phyloP scores from a whole-genome alignment of 2,888 invertebrate genomes.

The Mactromeris polynyma region DNA sequence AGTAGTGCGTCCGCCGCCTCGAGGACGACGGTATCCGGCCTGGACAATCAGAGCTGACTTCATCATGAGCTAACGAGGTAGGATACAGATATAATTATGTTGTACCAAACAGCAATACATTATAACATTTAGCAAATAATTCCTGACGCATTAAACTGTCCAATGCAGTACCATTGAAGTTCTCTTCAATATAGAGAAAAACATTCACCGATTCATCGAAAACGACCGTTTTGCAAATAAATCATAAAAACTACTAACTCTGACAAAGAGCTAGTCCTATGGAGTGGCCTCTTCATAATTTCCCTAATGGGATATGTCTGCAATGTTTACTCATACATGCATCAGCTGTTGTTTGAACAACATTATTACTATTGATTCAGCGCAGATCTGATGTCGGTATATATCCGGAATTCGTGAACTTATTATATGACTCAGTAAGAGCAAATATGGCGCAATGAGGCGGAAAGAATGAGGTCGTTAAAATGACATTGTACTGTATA shows the following conservation, averaged over 20 bases:
- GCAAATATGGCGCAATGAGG: not conserved
- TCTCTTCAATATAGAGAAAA: too few relatives aligned
- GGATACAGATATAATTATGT: too few relatives aligned
- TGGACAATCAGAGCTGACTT: too few relatives aligned
- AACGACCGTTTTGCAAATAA: not conserved
- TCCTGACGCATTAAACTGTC: too few relatives aligned
- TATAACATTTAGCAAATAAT: too few relatives aligned
- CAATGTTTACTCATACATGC: not conserved
- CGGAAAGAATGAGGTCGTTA: not conserved
- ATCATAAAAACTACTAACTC: not conserved
- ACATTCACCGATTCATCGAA: not conserved
- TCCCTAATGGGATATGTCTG: not conserved
- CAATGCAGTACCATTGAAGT: too few relatives aligned
- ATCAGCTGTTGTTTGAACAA: not conserved
- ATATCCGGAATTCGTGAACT: not conserved
- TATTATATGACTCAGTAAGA: not conserved
- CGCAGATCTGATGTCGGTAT: not conserved
- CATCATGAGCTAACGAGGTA: too few relatives aligned
- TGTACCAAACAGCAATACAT: too few relatives aligned
- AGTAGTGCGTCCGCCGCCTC: too few relatives aligned
- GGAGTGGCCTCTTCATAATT: not conserved
- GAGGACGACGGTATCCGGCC: too few relatives aligned
- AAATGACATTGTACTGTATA: too few relatives aligned
- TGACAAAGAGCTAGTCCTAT: not conserved
- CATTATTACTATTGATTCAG: not conserved